Base-by-base conservation (phyloP, 30 jellyfish, hydroid and myxozoan genomes). In the Nemopilema nomurai region DNA sequence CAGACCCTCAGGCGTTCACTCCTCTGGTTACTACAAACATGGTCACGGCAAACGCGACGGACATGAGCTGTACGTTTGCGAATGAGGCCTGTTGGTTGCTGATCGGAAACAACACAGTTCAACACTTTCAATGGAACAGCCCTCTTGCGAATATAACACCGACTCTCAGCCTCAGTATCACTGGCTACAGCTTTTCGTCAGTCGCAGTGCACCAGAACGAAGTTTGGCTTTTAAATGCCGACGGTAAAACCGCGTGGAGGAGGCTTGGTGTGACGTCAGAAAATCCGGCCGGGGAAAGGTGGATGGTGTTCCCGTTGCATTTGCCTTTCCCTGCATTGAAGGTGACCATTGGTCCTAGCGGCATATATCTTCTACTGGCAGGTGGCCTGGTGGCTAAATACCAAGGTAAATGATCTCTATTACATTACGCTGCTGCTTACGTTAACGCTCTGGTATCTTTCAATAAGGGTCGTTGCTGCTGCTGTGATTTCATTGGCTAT, bases 191-290 rank as follows among this genome's bases (percentile, higher is more conserved):
- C n/a, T 74, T 74, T 0, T 19, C 24, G 13, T 74, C 84, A 24
- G 29, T 74, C 32, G 32, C 84, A 9, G 73, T 29, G 1, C 70
- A 74, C 29, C 69, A 74, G 51, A 74, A 33, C 29, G 84, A 74
- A n/a, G 33, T 74, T 53, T 74, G 73, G 84, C 27, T 74, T 0
- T 23, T 74, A 7, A 41, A 70, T 28, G 70, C 69, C 7, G 84
- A 74, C 51, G 84, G 84, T 18, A 20, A 20, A 25, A 74, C 32
- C 20, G 67, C 69, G 28, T 74, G 84, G 84, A 74, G 84, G 33
- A 33, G 84, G 51, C 84, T 74, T 74, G 84, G 84, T 31, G 71
- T 74, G 49, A 26, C 67, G 29, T 19, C 20, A 28, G 69, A 16
- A 41, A 49, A 31, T 49, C 51, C 67, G 6, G 1, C 41, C 8